phyloP scores from a whole-genome alignment of 2,113 vertebrate genomes.

The Circaetus gallicus region DNA sequence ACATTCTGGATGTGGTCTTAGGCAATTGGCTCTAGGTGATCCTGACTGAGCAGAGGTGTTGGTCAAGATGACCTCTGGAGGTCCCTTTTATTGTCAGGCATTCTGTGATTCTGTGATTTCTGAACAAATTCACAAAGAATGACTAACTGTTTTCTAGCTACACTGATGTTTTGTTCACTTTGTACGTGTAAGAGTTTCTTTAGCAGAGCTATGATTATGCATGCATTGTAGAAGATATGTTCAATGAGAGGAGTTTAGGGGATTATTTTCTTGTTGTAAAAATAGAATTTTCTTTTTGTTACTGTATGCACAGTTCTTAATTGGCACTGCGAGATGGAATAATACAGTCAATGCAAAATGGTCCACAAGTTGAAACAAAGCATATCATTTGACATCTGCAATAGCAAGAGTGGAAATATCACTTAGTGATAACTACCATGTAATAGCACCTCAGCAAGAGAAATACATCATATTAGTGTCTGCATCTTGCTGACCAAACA shows the following conservation, averaged over 20 bases:
- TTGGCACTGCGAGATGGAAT: neutral
- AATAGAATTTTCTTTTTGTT: neutral
- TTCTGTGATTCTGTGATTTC: neutral
- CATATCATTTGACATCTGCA: neutral
- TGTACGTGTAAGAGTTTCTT: neutral
- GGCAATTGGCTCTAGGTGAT: neutral
- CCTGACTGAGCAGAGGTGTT: neutral
- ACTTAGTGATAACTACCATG: neutral
- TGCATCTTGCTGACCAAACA: neutral
- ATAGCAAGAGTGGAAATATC: neutral
- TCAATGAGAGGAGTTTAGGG: neutral
- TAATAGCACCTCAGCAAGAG: neutral
- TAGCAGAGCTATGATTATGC: neutral
- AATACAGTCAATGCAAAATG: neutral
- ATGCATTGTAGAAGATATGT: neutral
- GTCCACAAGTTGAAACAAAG: neutral
- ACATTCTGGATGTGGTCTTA: neutral
- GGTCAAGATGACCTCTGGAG: neutral
- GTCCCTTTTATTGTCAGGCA: neutral
- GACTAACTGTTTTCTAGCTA: neutral
- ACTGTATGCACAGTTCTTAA: neutral
- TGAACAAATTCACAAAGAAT: neutral
- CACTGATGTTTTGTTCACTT: neutral
- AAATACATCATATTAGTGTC: neutral
- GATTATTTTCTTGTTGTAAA: neutral